Conservation (phyloP, 1,140 invertebrate genomes). For the Littorina saxatilis region DNA sequence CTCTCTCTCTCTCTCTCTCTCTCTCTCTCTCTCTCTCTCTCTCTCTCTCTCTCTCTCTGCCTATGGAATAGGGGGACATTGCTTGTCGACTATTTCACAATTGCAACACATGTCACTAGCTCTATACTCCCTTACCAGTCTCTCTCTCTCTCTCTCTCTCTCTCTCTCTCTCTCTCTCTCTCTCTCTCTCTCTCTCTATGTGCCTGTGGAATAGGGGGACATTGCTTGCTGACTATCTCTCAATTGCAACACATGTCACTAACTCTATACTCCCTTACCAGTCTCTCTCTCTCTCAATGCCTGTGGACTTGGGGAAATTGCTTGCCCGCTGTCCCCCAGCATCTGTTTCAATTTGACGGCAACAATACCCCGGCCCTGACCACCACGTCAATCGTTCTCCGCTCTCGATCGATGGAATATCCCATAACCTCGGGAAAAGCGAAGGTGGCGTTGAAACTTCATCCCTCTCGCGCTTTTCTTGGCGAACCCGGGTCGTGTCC, state of each 20-base stretch:
- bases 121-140: no score
- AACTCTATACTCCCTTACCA: no score
- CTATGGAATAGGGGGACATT: no score
- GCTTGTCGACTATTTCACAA: no score
- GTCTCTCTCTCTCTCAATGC: neutral
- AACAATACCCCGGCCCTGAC: neutral
- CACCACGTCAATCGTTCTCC: neutral
- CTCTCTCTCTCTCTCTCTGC: neutral
- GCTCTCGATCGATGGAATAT: neutral
- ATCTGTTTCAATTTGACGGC: conserved; percentile 33
- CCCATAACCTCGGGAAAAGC: neutral
- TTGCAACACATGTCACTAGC: no score
- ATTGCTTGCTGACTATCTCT: neutral
- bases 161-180: no score
- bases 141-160: no score
- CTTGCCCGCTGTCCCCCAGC: neutral
- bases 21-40: neutral
- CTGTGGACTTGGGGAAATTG: neutral
- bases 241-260: neutral
- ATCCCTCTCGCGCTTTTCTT: no score
- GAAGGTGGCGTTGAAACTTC: no score
- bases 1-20: neutral
- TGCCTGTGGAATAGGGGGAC: no score
- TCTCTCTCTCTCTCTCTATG: no score
- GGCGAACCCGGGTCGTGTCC: no score